phyloP scores from a whole-genome alignment of 2,888 invertebrate species.

The Teleiodes luculella region DNA sequence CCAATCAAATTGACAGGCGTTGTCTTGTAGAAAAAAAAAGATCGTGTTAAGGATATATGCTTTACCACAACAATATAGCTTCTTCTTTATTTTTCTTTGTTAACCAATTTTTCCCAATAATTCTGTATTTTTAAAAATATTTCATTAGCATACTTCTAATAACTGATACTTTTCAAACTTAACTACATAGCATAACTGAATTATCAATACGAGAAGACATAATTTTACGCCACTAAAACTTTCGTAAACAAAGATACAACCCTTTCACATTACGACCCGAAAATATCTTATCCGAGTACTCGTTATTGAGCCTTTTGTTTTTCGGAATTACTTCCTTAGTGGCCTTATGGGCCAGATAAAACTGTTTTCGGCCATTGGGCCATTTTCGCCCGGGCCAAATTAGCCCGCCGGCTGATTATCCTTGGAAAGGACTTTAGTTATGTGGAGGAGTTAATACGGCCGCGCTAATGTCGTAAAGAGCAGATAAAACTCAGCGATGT shows the following conservation, averaged over 20 bases:
- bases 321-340: conserved; percentile 60
- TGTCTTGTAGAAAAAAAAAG: too few species aligned
- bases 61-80: too few species aligned
- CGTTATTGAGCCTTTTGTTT: conserved; percentile 60
- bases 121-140: too few species aligned
- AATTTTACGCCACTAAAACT: too few species aligned
- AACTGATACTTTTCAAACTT: too few species aligned
- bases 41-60: too few species aligned
- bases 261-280: conserved; percentile 2
- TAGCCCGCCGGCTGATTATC: conserved; percentile 50
- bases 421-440: conserved; percentile 39
- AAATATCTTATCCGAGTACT: conserved; percentile 43
- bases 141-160: too few species aligned
- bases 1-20: too few species aligned
- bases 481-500: background rate
- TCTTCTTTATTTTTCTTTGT: too few species aligned
- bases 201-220: too few species aligned
- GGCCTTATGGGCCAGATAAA: conserved; percentile 64
- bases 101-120: too few species aligned
- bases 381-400: conserved; percentile 46
- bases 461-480: background rate
- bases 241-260: background rate
- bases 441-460: conserved; percentile 8
- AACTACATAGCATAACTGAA: too few species aligned
- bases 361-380: conserved; percentile 41